A percentile compares a stretch with the other conserved stretches of the same genome.
Evolutionary conservation across 2,113 vertebrate species (phyloP).

Genomic region (Polypterus senegalus): DNA sequence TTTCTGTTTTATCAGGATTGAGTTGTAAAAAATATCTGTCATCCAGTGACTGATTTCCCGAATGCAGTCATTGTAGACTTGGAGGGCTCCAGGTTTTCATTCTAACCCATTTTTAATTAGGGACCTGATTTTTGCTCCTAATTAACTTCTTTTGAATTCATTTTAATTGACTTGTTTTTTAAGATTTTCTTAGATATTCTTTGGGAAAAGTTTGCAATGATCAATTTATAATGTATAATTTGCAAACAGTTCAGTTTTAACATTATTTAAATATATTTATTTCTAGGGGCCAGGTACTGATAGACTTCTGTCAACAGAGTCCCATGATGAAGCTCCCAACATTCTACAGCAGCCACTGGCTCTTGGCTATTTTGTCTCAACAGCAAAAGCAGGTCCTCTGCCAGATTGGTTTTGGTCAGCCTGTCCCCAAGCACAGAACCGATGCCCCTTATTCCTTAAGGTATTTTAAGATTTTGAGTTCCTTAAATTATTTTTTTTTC

Average conservation of each 20-base stretch:
- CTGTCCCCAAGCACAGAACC: conserved; percentile 96
- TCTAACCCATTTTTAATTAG: too few species aligned
- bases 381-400: conserved; percentile 81
- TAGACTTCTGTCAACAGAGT: conserved; percentile 79
- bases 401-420: conserved; percentile 98
- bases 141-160: too few species aligned
- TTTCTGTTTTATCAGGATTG: too few species aligned
- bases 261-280: not conserved
- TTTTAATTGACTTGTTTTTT: too few species aligned
- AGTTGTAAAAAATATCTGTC: too few species aligned
- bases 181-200: not conserved
- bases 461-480: conserved; percentile 9
- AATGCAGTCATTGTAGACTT: too few species aligned
- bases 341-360: conserved; percentile 97
- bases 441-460: conserved; percentile 88
- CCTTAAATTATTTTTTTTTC: too few species aligned
- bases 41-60: too few species aligned
- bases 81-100: too few species aligned
- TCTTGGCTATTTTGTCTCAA: conserved; percentile 94
- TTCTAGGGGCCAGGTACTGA: conserved; percentile 84
- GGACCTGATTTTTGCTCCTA: too few species aligned
- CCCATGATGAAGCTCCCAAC: conserved; percentile 92
- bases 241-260: not conserved
- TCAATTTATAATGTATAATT: not conserved
- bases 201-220: not conserved